Evolutionary conservation across 2,113 vertebrate species (phyloP).

Genomic region (Ceratotherium simum): DNA sequence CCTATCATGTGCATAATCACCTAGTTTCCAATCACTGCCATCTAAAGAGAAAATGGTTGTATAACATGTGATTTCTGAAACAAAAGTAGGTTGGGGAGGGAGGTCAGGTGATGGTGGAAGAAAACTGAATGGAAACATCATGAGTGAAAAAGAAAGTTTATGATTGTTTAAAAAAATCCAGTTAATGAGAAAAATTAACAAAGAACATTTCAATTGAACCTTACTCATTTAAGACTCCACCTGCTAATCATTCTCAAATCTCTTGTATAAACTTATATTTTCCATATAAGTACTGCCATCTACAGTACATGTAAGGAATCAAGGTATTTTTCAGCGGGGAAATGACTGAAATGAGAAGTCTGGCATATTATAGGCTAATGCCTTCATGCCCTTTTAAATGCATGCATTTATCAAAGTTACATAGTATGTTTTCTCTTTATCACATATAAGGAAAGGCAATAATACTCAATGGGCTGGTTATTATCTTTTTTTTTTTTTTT

Average conservation of each 20-base stretch:
- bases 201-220: conserved; percentile 37
- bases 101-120: background rate
- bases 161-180: conserved; percentile 35
- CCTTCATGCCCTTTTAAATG: conserved; percentile 3
- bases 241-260: conserved; percentile 41
- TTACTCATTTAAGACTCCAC: conserved; percentile 25
- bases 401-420: conserved; percentile 11
- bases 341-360: conserved; percentile 24
- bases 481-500: too few relatives aligned
- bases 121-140: conserved; percentile 46
- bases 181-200: conserved; percentile 57
- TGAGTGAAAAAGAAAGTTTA: conserved; percentile 59
- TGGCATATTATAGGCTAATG: background rate
- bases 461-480: conserved; percentile 3
- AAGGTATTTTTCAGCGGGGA: background rate
- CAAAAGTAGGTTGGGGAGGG: background rate
- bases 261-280: conserved; percentile 45
- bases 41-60: conserved; percentile 60
- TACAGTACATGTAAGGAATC: conserved; percentile 36
- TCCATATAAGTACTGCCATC: conserved; percentile 55
- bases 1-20: background rate
- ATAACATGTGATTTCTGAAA: conserved; percentile 64
- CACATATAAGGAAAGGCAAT: conserved; percentile 2
- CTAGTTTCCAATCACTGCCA: conserved; percentile 41
- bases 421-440: conserved; percentile 19